Evolutionary conservation across 1,140 invertebrate species (phyloP), one percentile per base, ranked within the genome.

Genomic region (Plodia interpunctella): DNA sequence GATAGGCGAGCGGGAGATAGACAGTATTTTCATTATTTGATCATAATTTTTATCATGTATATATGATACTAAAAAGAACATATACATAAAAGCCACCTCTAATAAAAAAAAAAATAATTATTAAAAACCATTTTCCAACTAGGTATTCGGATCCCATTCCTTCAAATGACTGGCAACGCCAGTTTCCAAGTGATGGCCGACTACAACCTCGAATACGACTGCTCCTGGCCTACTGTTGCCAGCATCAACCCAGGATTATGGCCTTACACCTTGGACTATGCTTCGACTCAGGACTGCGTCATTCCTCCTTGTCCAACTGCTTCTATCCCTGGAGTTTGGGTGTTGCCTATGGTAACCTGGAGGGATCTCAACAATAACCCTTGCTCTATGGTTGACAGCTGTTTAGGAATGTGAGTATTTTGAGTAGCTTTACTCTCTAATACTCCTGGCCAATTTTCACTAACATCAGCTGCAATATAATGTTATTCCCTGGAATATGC

Each of bases 191-290:
- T 92, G 6, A 86, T 91, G 59, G 74, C 77, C 18, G 76, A 90
- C 2, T 35, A 66, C 81, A 61, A 90, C 11, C 78, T 94, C 6
- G 62, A 68, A 4, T 95, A 94, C 68, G 94, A 95, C 72, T 92
- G 90, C 51, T 93, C 92, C 5, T 93, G 93, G 93, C 92, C 92
- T 5, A 93, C 93, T 0, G 87, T 83, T 35, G 72, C 71, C 28
- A 91, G 85, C 55, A 86, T 81, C 11, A 77, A 92, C 57, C 93
- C 92, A 13, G 90, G 91, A 49, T 80, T 94, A 30, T 95, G 93
- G 93, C 94, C 94, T 0, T 95, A 95, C 71, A 95, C 94, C 2
- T 74, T 95, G 55, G 92, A 95, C 68, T 95, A 92, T 70, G 68
- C 70, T 1, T 91, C 90, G 2, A 86, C 71, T 60, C 93, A 94